Percentiles rank a stretch among this genome's conserved stretches.
Conservation (phyloP, 2,888 invertebrate genomes). For the Strigamia transsilvanica region DNA sequence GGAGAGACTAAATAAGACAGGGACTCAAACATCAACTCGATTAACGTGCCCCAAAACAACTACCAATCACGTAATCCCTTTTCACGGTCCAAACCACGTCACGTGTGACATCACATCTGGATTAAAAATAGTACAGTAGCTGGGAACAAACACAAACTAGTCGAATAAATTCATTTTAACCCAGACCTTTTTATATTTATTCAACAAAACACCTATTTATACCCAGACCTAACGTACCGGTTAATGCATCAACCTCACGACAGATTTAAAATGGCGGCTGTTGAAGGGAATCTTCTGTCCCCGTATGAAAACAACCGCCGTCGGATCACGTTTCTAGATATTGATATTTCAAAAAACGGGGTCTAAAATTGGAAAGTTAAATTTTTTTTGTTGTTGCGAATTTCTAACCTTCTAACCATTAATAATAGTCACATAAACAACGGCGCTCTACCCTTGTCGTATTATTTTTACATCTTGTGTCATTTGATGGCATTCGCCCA, state of each 20-base stretch:
- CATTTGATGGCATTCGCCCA: not conserved
- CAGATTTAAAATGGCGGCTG: too few relatives aligned
- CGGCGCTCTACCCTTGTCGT: not conserved
- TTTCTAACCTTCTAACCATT: not conserved
- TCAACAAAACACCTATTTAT: too few relatives aligned
- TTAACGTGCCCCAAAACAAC: slow-evolving; percentile 22
- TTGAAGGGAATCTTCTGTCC: too few relatives aligned
- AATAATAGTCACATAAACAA: not conserved
- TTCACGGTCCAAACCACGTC: slow-evolving; percentile 18
- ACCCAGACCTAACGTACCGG: not conserved
- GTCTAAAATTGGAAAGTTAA: too few relatives aligned
- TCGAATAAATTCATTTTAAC: not conserved
- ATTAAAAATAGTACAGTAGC: slow-evolving; percentile 23
- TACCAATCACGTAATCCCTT: slow-evolving; percentile 35
- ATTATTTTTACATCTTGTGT: slow-evolving; percentile 8
- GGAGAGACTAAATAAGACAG: slow-evolving; percentile 23
- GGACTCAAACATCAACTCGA: slow-evolving; percentile 8
- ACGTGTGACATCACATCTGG: slow-evolving; percentile 6
- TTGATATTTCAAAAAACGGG: too few relatives aligned
- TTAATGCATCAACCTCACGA: not conserved
- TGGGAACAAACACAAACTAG: slow-evolving; percentile 10
- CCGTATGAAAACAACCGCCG: too few relatives aligned
- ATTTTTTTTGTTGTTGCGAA: too few relatives aligned
- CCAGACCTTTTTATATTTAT: not conserved
- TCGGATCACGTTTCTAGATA: too few relatives aligned